Conservation (phyloP, 64 coral and sea anemone species). For the Stylophora pistillata region DNA sequence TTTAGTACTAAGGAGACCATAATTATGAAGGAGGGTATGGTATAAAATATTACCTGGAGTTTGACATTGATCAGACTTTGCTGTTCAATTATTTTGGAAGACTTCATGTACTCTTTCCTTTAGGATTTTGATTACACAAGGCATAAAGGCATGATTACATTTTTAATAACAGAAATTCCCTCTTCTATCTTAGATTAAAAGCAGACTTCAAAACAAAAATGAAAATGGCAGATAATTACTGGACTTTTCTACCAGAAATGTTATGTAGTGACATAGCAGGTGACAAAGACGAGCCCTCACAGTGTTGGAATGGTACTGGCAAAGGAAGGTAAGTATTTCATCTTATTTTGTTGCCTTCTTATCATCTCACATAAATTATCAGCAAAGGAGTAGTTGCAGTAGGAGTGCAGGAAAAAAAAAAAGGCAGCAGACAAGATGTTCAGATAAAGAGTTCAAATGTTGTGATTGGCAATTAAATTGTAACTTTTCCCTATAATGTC, state of each 20-base stretch:
- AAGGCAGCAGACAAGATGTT: no score
- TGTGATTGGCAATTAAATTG: no score
- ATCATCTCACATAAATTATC: no score
- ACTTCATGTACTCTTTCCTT: no score
- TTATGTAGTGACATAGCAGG: conserved; percentile 11
- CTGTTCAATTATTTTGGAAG: no score
- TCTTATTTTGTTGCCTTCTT: not conserved
- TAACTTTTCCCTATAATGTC: no score
- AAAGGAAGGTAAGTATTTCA: conserved; percentile 26
- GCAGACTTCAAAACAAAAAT: conserved; percentile 3
- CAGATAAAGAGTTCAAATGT: no score
- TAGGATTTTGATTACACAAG: no score
- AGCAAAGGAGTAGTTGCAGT: not conserved
- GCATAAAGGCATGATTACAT: not conserved
- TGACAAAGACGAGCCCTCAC: not conserved
- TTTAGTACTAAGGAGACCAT: no score
- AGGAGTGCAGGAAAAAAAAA: not conserved
- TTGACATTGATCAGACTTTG: no score
- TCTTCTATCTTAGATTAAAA: not conserved
- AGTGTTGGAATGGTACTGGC: conserved; percentile 39
- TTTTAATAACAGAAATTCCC: not conserved
- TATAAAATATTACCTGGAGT: no score
- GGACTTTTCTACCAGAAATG: not conserved
- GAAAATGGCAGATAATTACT: conserved; percentile 24
- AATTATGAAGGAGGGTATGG: no score